Evolutionary conservation across 2,888 invertebrate genomes (phyloP).

Genomic region (Volucella inflata): DNA sequence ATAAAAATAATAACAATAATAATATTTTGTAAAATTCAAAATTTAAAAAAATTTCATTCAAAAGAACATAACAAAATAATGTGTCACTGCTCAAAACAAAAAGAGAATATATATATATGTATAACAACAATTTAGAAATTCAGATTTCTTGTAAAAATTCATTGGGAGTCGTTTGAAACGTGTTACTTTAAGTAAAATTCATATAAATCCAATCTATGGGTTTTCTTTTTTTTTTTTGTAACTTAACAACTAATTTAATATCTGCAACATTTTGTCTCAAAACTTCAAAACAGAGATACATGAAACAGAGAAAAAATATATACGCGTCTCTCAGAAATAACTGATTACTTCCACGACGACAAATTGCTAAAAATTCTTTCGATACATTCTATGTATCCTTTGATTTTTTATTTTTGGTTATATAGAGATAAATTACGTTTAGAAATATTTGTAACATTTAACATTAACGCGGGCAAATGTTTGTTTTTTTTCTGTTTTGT

Average conservation of each 20-base stretch:
- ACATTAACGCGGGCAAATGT: constrained; percentile 69
- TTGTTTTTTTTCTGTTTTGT: constrained; percentile 22
- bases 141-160: constrained; percentile 28
- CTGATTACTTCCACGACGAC: constrained; percentile 21
- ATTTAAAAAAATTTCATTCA: constrained; percentile 51
- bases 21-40: constrained; percentile 29
- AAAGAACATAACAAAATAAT: constrained; percentile 40
- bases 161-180: constrained; percentile 3
- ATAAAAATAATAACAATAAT: constrained; percentile 14
- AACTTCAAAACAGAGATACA: constrained; percentile 64
- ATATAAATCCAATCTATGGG: constrained; percentile 38
- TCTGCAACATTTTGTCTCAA: constrained; percentile 60
- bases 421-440: constrained; percentile 65
- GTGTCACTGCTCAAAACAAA: constrained; percentile 29
- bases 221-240: constrained; percentile 37
- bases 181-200: constrained; percentile 40
- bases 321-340: constrained; percentile 33
- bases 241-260: constrained; percentile 54
- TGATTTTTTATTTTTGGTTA: constrained; percentile 22
- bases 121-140: neutral
- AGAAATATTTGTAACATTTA: constrained; percentile 68
- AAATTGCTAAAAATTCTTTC: constrained; percentile 38
- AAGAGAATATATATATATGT: constrained; percentile 7
- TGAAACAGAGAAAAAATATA: constrained; percentile 43
- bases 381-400: constrained; percentile 66